Evolutionary conservation across 2,797 vertebrate genomes (phyloP).

Genomic region (Pristis pectinata): DNA sequence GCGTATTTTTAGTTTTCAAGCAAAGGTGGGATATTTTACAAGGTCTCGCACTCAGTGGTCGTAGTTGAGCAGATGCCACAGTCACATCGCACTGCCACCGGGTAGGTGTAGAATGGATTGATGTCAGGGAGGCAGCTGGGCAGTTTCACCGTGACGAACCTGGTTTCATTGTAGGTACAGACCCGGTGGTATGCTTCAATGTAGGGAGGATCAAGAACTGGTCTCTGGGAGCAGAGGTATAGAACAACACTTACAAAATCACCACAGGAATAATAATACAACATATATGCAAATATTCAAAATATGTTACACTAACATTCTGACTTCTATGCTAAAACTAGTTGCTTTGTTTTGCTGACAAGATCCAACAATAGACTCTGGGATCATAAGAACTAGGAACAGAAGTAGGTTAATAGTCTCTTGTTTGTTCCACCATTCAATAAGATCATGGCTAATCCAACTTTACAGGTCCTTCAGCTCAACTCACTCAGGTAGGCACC

Average conservation of each 20-base stretch:
- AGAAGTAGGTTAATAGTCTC: no score
- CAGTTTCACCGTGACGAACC: slow-evolving; percentile 67
- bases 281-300: not conserved
- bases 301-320: not conserved
- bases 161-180: slow-evolving; percentile 83
- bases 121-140: slow-evolving; percentile 64
- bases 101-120: slow-evolving; percentile 77
- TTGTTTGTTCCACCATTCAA: no score
- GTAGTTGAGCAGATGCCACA: slow-evolving; percentile 76
- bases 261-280: not conserved
- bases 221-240: slow-evolving; percentile 63
- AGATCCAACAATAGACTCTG: no score
- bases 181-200: slow-evolving; percentile 77
- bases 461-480: no score
- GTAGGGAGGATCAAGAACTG: slow-evolving; percentile 75
- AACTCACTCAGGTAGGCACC: no score
- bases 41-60: slow-evolving; percentile 77
- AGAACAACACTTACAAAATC: not conserved
- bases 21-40: slow-evolving; percentile 51
- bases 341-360: not conserved
- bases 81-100: slow-evolving; percentile 74
- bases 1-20: not conserved
- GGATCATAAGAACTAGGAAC: no score
- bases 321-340: slow-evolving; percentile 39
- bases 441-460: no score